These are phyloP conservation scores for Willowsia nigromaculata DNA, from an alignment of 2,888 invertebrate genomes.

Conservation along the genomic window DNA sequence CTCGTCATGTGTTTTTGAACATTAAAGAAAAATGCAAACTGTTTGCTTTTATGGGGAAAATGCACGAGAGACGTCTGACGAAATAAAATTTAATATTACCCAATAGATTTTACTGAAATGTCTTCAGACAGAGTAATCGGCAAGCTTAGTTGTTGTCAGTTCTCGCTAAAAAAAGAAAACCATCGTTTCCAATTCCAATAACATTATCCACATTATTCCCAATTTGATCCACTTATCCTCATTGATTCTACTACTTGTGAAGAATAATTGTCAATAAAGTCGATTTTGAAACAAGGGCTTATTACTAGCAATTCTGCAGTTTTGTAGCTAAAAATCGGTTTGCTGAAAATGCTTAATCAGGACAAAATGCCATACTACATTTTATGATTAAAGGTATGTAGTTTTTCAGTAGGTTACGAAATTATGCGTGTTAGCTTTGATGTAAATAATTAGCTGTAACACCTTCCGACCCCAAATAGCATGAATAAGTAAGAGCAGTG, in stretches of 20 bases:
- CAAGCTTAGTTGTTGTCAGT: background rate
- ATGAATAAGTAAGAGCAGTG: background rate
- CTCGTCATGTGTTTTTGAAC: background rate
- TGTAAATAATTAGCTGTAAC: background rate
- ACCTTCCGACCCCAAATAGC: background rate
- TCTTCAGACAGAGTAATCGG: background rate
- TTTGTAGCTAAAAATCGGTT: background rate
- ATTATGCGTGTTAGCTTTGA: too few species aligned
- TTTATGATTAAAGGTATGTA: background rate
- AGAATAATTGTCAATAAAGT: conserved; percentile 42
- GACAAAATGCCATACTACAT: too few species aligned
- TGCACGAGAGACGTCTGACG: background rate
- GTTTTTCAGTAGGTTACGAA: too few species aligned
- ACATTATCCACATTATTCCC: conserved; percentile 12
- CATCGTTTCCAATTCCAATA: conserved; percentile 5
- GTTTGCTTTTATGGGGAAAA: background rate
- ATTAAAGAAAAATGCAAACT: background rate
- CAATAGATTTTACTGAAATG: conserved; percentile 24
- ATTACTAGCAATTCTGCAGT: background rate
- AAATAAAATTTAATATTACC: conserved; percentile 22
- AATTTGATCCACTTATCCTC: conserved; percentile 63
- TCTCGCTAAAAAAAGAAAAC: too few species aligned
- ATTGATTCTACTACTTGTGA: conserved; percentile 41
- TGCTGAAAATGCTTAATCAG: background rate
- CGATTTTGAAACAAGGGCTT: conserved; percentile 37